Percentiles rank a stretch among this genome's conserved stretches.
These are phyloP conservation scores for Epizoanthus scotinus DNA, from an alignment of 92 coral and sea anemone species.

Conservation along the genomic window DNA sequence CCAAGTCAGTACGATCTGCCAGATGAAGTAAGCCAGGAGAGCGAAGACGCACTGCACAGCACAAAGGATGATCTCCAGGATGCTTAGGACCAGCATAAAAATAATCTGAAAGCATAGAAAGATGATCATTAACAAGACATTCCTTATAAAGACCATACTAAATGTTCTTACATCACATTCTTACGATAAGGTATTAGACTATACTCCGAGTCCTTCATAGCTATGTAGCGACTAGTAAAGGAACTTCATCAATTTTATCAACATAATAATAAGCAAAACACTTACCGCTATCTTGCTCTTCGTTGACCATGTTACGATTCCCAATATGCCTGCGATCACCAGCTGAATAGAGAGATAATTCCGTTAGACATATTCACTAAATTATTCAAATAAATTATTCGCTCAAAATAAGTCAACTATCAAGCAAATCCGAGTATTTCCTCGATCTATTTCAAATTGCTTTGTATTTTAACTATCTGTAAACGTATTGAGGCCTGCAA, in stretches of 20 bases:
- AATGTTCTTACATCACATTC: no score
- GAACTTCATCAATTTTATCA: neutral
- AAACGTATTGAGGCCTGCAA: no score
- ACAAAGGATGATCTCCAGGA: conserved; percentile 20
- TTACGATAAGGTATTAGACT: no score
- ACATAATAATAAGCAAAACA: neutral
- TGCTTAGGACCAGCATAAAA: conserved; percentile 9
- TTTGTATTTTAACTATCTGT: no score
- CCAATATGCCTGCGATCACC: conserved; percentile 48
- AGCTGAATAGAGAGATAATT: conserved; percentile 44
- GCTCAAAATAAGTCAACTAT: no score
- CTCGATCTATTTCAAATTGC: no score
- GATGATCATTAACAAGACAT: no score
- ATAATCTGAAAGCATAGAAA: conserved; percentile 15
- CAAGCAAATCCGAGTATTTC: no score
- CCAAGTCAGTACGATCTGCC: conserved; percentile 45
- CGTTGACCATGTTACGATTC: conserved; percentile 71
- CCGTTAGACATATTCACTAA: neutral
- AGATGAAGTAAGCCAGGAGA: conserved; percentile 10
- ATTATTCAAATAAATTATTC: neutral
- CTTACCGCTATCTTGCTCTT: conserved; percentile 65
- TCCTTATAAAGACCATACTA: no score
- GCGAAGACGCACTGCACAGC: conserved; percentile 35
- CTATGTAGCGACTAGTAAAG: neutral
- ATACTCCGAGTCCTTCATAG: neutral